These are phyloP conservation scores for Megastigmus dorsalis DNA, from an alignment of 2,888 invertebrate genomes.

Conservation along the genomic window DNA sequence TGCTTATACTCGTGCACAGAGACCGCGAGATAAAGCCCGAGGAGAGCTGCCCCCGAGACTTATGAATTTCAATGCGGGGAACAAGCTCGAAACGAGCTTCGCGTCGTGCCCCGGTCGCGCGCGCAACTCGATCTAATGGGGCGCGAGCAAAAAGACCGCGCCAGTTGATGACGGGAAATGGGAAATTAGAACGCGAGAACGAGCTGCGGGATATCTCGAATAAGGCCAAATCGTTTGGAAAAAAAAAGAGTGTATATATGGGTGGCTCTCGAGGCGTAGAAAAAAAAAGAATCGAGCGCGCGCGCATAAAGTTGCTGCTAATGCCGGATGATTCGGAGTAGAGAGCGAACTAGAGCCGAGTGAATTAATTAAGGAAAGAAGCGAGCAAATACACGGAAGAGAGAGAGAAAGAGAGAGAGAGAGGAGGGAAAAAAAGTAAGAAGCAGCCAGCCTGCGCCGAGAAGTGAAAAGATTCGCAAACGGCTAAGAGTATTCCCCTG, in stretches of 20 bases:
- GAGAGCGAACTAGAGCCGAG: no score
- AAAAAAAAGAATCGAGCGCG: background rate
- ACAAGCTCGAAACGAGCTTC: background rate
- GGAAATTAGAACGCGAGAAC: background rate
- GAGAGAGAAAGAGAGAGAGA: no score
- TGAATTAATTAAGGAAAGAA: conserved; percentile 19
- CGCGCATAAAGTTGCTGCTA: background rate
- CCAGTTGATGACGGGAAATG: background rate
- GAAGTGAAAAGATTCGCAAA: conserved; percentile 46
- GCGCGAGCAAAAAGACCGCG: background rate
- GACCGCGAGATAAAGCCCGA: background rate
- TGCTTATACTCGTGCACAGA: no score
- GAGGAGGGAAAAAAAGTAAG: no score
- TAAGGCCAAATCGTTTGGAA: background rate
- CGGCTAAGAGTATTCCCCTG: conserved; percentile 56
- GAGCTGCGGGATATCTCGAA: background rate
- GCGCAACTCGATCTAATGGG: background rate
- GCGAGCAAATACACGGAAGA: no score
- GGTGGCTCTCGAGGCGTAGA: no score
- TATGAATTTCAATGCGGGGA: conserved; percentile 12
- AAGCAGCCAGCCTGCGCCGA: no score
- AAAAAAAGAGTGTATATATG: no score
- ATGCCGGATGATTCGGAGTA: background rate
- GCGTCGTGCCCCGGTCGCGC: background rate
- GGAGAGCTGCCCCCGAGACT: background rate